Evolutionary conservation across 2,888 invertebrate species (phyloP).

Genomic region (Globia sparganii): DNA sequence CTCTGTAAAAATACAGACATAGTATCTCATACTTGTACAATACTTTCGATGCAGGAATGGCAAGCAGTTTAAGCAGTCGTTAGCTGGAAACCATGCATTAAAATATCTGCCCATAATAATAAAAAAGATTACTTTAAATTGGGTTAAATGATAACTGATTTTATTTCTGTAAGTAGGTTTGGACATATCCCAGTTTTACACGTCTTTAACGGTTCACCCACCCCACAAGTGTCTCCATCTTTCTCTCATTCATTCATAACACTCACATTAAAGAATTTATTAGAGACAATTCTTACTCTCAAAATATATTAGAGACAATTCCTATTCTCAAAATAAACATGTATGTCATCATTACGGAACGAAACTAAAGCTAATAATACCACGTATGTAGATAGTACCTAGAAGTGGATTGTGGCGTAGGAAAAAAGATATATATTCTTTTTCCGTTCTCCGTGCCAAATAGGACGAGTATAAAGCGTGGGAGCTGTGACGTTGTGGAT

Average conservation of each 20-base stretch:
- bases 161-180: no score
- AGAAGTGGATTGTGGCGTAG: conserved; percentile 14
- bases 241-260: not conserved
- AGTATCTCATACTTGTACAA: not conserved
- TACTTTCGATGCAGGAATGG: not conserved
- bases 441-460: conserved; percentile 48
- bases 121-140: not conserved
- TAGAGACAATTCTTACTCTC: not conserved
- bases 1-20: not conserved
- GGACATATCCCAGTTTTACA: no score
- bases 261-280: not conserved
- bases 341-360: conserved; percentile 14
- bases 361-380: conserved; percentile 34
- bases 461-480: conserved; percentile 43
- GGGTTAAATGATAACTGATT: no score
- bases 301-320: conserved; percentile 18
- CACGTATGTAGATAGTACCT: conserved; percentile 12
- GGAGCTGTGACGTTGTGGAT: conserved; percentile 39
- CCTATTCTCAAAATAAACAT: conserved; percentile 15
- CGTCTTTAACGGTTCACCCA: not conserved
- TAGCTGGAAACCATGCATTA: not conserved
- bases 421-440: conserved; percentile 24
- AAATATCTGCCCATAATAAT: not conserved
- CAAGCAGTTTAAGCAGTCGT: not conserved
- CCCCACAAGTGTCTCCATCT: not conserved